phyloP scores from a whole-genome alignment of 2,113 vertebrate species.

The Ophiodon elongatus region DNA sequence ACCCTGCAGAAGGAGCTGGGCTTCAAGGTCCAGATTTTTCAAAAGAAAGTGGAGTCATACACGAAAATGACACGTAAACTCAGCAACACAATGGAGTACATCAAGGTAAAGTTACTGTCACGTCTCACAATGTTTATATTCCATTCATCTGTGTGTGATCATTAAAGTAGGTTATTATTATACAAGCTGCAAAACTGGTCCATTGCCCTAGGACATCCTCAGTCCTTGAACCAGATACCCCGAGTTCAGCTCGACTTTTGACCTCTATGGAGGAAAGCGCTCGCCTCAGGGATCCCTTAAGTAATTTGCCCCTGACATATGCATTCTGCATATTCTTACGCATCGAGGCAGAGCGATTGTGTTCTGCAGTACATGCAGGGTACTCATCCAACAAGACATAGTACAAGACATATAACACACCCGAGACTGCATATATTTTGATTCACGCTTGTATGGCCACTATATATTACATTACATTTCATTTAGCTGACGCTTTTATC shows the following conservation, averaged over 20 bases:
- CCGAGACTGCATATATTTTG: neutral
- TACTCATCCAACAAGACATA: neutral
- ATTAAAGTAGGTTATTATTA: neutral
- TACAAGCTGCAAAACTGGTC: neutral
- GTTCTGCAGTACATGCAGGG: neutral
- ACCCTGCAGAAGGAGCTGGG: slow-evolving; percentile 71
- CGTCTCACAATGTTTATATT: neutral
- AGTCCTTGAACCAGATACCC: neutral
- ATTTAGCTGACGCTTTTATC: too few species aligned
- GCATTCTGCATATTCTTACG: neutral
- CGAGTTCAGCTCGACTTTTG: neutral
- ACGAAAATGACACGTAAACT: slow-evolving; percentile 69
- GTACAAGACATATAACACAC: neutral
- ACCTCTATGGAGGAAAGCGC: neutral
- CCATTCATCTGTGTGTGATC: neutral
- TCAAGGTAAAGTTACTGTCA: slow-evolving; percentile 75
- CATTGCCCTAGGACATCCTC: neutral
- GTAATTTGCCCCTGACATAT: neutral
- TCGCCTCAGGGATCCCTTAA: neutral
- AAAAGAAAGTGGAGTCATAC: slow-evolving; percentile 73
- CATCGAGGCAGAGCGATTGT: neutral
- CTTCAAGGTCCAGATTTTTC: slow-evolving; percentile 77
- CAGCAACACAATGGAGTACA: slow-evolving; percentile 54
- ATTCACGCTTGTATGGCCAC: neutral
- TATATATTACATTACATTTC: too few species aligned